These are phyloP conservation scores for Ceriagrion tenellum DNA, from an alignment of 2,888 invertebrate genomes.

Conservation along the genomic window DNA sequence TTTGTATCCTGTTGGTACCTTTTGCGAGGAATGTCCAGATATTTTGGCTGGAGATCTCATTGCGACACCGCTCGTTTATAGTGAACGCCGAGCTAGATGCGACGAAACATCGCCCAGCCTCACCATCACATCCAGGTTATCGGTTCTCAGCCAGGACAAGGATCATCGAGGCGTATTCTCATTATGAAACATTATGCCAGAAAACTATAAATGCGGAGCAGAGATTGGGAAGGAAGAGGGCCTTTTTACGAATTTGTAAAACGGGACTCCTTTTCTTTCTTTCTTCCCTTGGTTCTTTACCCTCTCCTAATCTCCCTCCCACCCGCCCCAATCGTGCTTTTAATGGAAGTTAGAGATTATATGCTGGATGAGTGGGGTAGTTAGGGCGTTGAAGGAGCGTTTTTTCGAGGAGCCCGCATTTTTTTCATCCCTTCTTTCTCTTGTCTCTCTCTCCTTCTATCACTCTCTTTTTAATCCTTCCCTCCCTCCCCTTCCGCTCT, in stretches of 20 bases:
- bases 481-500: neutral
- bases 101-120: neutral
- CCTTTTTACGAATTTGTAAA: neutral
- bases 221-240: neutral
- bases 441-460: neutral
- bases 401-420: constrained; percentile 52
- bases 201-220: neutral
- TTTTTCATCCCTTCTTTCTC: neutral
- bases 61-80: neutral
- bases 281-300: neutral
- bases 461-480: neutral
- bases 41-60: neutral
- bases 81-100: neutral
- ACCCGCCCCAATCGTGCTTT: neutral
- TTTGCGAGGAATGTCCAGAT: too few species aligned
- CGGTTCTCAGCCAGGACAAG: neutral
- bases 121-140: neutral
- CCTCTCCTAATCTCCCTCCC: neutral
- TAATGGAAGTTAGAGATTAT: constrained; percentile 36
- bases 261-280: neutral
- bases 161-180: constrained; percentile 7
- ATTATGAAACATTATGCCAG: neutral
- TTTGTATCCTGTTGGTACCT: too few species aligned
- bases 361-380: constrained; percentile 62
- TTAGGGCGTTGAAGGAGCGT: constrained; percentile 50